Base-by-base conservation (phyloP, 2,113 vertebrate genomes). In the Bagarius yarrelli region DNA sequence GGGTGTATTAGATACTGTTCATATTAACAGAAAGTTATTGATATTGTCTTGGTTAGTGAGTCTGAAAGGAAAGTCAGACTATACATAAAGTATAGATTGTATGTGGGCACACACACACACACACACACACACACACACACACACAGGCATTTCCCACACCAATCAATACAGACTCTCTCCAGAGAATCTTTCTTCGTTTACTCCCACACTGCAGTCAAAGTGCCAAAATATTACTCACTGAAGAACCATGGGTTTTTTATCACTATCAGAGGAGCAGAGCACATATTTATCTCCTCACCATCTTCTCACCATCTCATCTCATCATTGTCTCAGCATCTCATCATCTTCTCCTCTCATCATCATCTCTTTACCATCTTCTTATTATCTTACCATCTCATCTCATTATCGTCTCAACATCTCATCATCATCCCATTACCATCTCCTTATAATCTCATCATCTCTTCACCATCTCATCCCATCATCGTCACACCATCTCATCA, bases 141-240 rank as follows among this genome's bases (percentile, higher is more conserved):
- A 82, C 81, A 61, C 50, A 74, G 47, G 36, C 59, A 19, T 71
- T 86, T 88, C 87, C 85, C 83, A 85, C 83, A 86, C 83, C 80
- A 85, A 83, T 86, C 85, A 84, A 86, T 86, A 63, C 66, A 63
- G 76, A 72, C 69, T 80, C 83, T 83, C 66, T 79, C 81, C 81
- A 71, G 84, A 85, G 79, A 85, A 64, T 83, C 67, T 84, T 69
- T 61, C 76, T 60, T 80, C 57, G 50, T 80, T 50, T 55, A 82
- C 85, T 84, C 82, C 61, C 67, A 82, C 82, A 83, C 70, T 79
- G 44, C 34, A 32, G 67, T 36, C 36, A 50, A 14, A 70, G 55
- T 0, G 72, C 75, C 47, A 81, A 56, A 81, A 79, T 55, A 81
- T 78, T 69, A 81, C 67, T 78, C 81, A 72, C 40, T 15, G 15